Evolutionary conservation across 2,113 vertebrate genomes (phyloP), one percentile per base, ranked within the genome.

Genomic region (Spea bombifrons): DNA sequence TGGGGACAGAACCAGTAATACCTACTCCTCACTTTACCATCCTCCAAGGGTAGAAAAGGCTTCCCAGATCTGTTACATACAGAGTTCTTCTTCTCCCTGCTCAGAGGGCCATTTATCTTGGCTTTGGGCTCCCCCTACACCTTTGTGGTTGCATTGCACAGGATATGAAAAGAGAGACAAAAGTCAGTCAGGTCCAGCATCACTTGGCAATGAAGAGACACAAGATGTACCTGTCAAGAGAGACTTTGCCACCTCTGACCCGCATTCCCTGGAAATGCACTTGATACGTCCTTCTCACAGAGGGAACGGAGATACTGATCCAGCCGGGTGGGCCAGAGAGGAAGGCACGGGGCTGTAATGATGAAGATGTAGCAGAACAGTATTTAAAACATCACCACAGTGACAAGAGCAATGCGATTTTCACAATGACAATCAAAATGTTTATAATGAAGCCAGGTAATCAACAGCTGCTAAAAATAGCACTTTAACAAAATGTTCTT

Each of bases 121-220:
- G 89, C 86, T 86, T 48, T 89, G 89, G 88, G 85, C 85, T 0
- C 85, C 86, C 15, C 85, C 89, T 2, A 86, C 88, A 2, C 87
- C 88, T 64, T 84, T 88, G 3, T 90, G 89, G 88, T 86, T 88
- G 65, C 82, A 77, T 43, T 75, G 83, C 50, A 73, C 84, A 46
- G 17, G 81, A 30, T 83, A 84, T 71, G 73, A 75, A 44, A 55
- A 73, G 9, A 74, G 71, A 46, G 78, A 80, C 64, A 5, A 47
- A 2, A 43, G 47, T 45, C 71, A 74, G 53, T 66, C 78, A 30
- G 65, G 45, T 8, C 13, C 57, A 47, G 10, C 72, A 8, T 12
- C 57, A 47, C 4, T 16, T 30, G 82, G 82, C 49, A 50, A 53
- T 13, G 71, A 67, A 49, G 78, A 80, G 12, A 45, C 50, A 12